Evolutionary conservation across 1,140 invertebrate species (phyloP).

Genomic region (Heterodera schachtii): DNA sequence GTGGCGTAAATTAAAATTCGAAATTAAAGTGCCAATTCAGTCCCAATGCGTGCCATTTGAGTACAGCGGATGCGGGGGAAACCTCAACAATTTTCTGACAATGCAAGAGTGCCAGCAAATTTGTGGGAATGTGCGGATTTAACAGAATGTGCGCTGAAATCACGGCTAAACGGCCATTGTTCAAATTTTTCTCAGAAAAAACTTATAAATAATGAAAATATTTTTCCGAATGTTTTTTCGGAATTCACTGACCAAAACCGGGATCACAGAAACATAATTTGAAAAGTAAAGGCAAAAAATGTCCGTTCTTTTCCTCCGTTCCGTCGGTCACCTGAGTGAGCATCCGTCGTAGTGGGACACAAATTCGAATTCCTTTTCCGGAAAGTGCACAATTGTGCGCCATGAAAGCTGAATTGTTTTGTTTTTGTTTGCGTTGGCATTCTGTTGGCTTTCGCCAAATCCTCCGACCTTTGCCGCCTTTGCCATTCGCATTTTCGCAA

Average conservation of each 20-base stretch:
- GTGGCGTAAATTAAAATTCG: slow-evolving; percentile 34
- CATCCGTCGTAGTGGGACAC: neutral
- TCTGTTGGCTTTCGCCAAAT: too few species aligned
- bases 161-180: neutral
- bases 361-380: neutral
- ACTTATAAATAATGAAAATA: too few species aligned
- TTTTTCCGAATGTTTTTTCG: too few species aligned
- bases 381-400: slow-evolving; percentile 4
- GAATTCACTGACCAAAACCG: too few species aligned
- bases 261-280: too few species aligned
- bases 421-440: too few species aligned
- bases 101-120: slow-evolving; percentile 33
- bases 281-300: too few species aligned
- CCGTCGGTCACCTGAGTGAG: neutral
- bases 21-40: slow-evolving; percentile 34
- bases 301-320: too few species aligned
- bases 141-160: too few species aligned
- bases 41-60: slow-evolving; percentile 61
- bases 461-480: slow-evolving; percentile 35
- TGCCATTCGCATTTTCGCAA: slow-evolving; percentile 30
- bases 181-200: neutral
- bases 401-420: slow-evolving; percentile 6
- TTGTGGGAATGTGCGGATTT: neutral
- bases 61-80: slow-evolving; percentile 64
- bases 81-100: slow-evolving; percentile 58